Evolutionary conservation across 2,113 vertebrate genomes (phyloP).

Genomic region (Bubalus kerabau): DNA sequence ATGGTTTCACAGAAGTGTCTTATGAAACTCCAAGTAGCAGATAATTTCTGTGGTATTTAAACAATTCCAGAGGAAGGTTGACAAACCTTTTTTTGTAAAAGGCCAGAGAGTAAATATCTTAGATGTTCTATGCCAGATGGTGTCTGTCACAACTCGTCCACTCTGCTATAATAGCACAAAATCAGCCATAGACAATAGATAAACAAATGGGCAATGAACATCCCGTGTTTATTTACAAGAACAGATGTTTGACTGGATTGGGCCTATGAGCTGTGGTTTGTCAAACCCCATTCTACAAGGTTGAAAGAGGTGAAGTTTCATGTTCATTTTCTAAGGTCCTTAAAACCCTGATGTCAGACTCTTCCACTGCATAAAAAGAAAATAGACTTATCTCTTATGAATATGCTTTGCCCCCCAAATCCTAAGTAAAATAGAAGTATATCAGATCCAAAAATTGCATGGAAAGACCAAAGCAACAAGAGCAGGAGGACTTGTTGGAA

Average conservation of each 20-base stretch:
- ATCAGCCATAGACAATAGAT: background rate
- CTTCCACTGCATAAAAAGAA: background rate
- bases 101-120: background rate
- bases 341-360: background rate
- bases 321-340: background rate
- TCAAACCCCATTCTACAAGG: background rate
- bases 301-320: background rate
- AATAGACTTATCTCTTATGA: background rate
- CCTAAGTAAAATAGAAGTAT: background rate
- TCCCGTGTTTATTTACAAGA: background rate
- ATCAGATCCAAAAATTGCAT: background rate
- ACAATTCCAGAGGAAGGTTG: background rate
- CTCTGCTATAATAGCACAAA: background rate
- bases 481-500: background rate
- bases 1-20: background rate
- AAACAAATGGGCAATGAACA: background rate
- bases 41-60: background rate
- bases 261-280: background rate
- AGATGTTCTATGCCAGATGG: background rate
- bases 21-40: background rate
- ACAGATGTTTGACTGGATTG: background rate
- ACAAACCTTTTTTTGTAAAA: background rate
- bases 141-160: background rate
- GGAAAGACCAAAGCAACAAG: background rate
- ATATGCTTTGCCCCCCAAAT: background rate